Base-by-base conservation (phyloP, 2,797 vertebrate species). In the Catostomus latipinnis region DNA sequence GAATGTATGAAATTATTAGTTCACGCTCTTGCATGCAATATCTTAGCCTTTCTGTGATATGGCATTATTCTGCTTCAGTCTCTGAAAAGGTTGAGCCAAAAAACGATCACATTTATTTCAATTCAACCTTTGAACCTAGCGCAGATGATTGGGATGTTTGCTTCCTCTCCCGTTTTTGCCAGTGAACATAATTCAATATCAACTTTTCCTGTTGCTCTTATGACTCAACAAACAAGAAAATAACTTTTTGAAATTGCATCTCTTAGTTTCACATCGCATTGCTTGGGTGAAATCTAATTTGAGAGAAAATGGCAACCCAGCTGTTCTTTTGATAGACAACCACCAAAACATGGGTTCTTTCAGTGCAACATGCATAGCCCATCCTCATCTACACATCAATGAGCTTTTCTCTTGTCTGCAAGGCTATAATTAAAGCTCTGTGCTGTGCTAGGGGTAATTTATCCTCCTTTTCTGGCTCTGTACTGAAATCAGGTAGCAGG, bases 301-400 rank as follows among this genome's bases (percentile, higher is more conserved):
- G 93, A 93, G 92, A 90, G 89, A 93, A 93, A 94, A 94, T 93
- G 92, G 94, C 90, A 91, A 93, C 92, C 93, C 94, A 94, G 94
- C 93, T 94, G 94, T 94, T 94, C 92, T 90, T 92, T 93, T 93
- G 93, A 94, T 90, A 91, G 91, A 93, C 87, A 87, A 87, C 88
- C 92, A 94, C 92, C 93, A 94, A 94, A 94, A 94, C 93, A 94
- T 83, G 88, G 87, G 88, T 93, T 90, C 91, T 92, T 93, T 94
- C 92, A 92, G 86, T 85, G 90, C 89, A 88, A 92, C 93, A 93
- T 91, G 91, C 75, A 87, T 90, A 90, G 90, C 93, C 92, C 91
- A 90, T 92, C 92, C 92, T 94, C 92, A 93, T 94, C 94, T 93
- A 91, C 92, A 94, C 93, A 94, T 94, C 92, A 94, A 94, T 94